Percentiles rank a stretch among this genome's conserved stretches.
These are phyloP conservation scores for Drosophila hydei DNA, from an alignment of 1,140 invertebrate genomes.

Conservation along the genomic window DNA sequence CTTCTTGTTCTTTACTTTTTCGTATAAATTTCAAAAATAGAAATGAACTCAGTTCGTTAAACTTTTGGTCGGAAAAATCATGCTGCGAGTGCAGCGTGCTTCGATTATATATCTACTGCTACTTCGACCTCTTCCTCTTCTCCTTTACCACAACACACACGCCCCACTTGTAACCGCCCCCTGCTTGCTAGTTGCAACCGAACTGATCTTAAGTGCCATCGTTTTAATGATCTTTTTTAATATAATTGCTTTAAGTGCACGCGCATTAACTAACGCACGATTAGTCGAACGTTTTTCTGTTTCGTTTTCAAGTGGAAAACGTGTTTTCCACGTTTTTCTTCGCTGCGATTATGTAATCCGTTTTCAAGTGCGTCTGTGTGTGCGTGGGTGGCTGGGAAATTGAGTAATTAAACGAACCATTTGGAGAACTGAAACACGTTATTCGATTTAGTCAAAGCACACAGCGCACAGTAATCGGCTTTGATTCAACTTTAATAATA, in stretches of 20 bases:
- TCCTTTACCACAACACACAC: no score
- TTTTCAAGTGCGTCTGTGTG: conserved; percentile 17
- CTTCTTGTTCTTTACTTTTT: conserved; percentile 15
- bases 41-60: conserved; percentile 84
- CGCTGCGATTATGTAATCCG: conserved; percentile 70
- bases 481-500: conserved; percentile 51
- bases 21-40: conserved; percentile 83
- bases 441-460: conserved; percentile 42
- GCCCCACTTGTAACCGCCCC: background rate
- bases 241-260: conserved; percentile 46
- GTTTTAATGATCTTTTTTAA: conserved; percentile 34
- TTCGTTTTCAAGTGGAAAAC: conserved; percentile 59
- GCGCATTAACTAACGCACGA: conserved; percentile 43
- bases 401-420: conserved; percentile 46
- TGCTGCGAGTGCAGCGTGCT: conserved; percentile 57
- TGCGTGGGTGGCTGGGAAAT: conserved; percentile 4
- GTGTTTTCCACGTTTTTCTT: conserved; percentile 67
- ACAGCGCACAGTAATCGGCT: conserved; percentile 44
- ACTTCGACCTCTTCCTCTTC: background rate
- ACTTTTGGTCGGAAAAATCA: conserved; percentile 77
- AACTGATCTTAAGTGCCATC: conserved; percentile 53
- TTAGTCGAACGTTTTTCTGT: conserved; percentile 5
- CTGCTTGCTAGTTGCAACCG: background rate
- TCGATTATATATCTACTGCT: conserved; percentile 30
- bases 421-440: conserved; percentile 35